A percentile compares a stretch with the other conserved stretches of the same genome.
Conservation (phyloP, 2,888 invertebrate genomes). For the Agrotis clavis region DNA sequence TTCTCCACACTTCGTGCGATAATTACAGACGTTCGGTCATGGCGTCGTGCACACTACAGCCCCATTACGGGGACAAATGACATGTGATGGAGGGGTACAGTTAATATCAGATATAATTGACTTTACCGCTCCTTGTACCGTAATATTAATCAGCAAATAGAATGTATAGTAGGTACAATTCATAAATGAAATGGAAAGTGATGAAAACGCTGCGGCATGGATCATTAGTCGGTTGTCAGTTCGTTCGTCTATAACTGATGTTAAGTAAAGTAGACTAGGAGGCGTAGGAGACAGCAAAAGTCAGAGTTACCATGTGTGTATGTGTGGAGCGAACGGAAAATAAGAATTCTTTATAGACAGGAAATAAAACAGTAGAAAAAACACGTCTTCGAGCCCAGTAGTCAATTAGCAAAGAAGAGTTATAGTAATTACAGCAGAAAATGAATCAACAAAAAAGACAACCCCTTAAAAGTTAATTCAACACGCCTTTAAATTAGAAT, state of each 20-base stretch:
- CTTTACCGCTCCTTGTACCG: conserved; percentile 34
- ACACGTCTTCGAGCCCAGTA: background rate
- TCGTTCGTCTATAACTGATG: conserved; percentile 6
- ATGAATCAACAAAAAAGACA: background rate
- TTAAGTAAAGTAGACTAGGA: conserved; percentile 15
- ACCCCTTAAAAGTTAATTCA: background rate
- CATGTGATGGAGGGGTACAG: conserved; percentile 28
- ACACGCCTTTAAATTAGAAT: conserved; percentile 11
- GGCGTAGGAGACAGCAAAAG: conserved; percentile 22
- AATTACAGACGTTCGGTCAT: conserved; percentile 56
- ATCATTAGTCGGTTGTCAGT: conserved; percentile 5
- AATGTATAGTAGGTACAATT: background rate
- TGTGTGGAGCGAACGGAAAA: background rate
- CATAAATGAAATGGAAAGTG: conserved; percentile 29
- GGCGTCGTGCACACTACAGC: conserved; percentile 46
- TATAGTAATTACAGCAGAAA: background rate
- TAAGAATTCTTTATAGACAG: background rate
- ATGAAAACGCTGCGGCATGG: background rate
- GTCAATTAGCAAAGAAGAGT: background rate
- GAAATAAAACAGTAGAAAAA: background rate
- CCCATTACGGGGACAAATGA: conserved; percentile 52
- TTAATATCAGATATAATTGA: conserved; percentile 29
- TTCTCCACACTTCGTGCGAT: conserved; percentile 51
- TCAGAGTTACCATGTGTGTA: background rate
- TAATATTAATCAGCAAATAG: conserved; percentile 25